Evolutionary conservation across 1,140 invertebrate genomes (phyloP).

Genomic region (Schlechtendalia chinensis): DNA sequence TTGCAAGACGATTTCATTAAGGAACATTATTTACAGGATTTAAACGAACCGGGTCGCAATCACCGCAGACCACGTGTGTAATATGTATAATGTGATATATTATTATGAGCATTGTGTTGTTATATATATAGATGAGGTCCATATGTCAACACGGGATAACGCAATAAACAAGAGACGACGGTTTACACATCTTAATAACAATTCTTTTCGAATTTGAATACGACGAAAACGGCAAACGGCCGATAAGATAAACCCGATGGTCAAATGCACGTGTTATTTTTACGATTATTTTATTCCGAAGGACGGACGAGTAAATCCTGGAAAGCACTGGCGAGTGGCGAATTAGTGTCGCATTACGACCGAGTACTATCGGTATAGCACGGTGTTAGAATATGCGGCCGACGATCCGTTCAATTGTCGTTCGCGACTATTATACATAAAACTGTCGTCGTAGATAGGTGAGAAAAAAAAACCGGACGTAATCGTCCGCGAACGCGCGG

Average conservation of each 20-base stretch:
- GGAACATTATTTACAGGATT: slow-evolving; percentile 32
- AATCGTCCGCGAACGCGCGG: slow-evolving; percentile 19
- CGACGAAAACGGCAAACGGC: neutral
- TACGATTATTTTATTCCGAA: slow-evolving; percentile 13
- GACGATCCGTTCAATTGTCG: neutral
- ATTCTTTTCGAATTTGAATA: neutral
- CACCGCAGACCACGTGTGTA: too few relatives aligned
- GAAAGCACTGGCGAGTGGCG: neutral
- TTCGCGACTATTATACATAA: too few relatives aligned
- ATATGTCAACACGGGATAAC: neutral
- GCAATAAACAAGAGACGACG: neutral
- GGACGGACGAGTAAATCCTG: neutral
- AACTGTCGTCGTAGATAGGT: too few relatives aligned
- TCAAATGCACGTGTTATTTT: slow-evolving; percentile 18
- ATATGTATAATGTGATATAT: neutral
- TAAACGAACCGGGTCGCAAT: slow-evolving; percentile 23
- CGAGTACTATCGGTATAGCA: too few relatives aligned
- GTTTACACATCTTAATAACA: slow-evolving; percentile 22
- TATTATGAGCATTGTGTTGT: too few relatives aligned
- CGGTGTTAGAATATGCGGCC: neutral
- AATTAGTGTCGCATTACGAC: too few relatives aligned
- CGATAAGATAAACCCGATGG: too few relatives aligned
- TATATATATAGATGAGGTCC: neutral
- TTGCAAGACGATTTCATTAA: slow-evolving; percentile 7
- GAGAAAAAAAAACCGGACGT: neutral